A percentile compares a stretch with the other conserved stretches of the same genome.
Conservation (phyloP, 2,888 invertebrate species). For the Dynastes maya region DNA sequence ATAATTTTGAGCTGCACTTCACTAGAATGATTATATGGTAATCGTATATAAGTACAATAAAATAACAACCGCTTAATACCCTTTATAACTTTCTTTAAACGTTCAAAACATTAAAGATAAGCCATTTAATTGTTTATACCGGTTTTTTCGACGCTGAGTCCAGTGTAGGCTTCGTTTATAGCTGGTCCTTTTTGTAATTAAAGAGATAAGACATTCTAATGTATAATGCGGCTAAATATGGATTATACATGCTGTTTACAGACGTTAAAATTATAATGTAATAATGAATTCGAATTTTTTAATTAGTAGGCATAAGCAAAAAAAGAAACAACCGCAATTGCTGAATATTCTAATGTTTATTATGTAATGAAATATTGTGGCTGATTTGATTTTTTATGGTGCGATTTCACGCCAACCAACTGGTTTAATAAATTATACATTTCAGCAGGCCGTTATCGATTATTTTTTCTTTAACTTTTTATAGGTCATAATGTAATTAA, state of each 20-base stretch:
- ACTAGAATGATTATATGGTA: no score
- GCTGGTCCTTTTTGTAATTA: no score
- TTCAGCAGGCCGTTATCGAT: constrained; percentile 24
- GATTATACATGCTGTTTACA: background rate
- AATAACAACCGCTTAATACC: no score
- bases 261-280: background rate
- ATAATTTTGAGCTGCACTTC: no score
- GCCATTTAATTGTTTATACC: no score
- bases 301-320: background rate
- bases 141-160: no score
- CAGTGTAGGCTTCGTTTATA: no score
- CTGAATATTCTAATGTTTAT: constrained; percentile 5
- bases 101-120: no score
- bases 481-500: constrained; percentile 11
- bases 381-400: background rate
- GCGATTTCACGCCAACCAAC: constrained; percentile 11
- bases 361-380: background rate
- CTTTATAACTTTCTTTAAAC: no score
- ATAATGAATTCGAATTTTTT: background rate
- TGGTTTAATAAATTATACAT: constrained; percentile 29
- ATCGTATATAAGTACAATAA: no score
- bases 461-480: constrained; percentile 3
- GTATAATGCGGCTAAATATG: no score
- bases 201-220: no score
- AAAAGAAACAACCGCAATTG: background rate